Evolutionary conservation across 2,888 invertebrate species (phyloP), one percentile per base, ranked within the genome.

Genomic region (Metellina segmentata): DNA sequence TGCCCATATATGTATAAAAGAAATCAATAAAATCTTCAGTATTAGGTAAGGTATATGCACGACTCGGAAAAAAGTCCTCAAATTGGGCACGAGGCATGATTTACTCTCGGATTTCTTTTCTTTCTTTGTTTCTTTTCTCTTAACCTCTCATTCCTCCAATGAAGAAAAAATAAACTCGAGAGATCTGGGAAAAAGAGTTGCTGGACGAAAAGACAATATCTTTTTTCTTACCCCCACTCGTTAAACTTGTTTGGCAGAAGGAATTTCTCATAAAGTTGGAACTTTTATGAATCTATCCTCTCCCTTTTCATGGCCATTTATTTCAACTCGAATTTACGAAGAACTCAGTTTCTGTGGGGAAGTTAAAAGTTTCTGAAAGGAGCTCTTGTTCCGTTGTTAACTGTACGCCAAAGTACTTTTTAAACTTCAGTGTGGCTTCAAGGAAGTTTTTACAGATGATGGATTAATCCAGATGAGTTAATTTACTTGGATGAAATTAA

Each of bases 241-340:
- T 86, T 86, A 86, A 86, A 86, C 77, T 78, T 77, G 77, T 86
- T 61, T 86, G 77, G 70, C 69, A 78, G 77, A 86, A 70, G 77
- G 78, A 78, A 51, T 34, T 79, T 61, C n/a, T 69, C 48, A 16
- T 79, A 49, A 82, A 70, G 51, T 71, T 82, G 49, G 81, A 82
- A 82, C 81, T 82, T 79, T 81, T 82, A 82, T 82, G 81, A 82
- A 71, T 82, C 19, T 69, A 34, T 7, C 8, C 61, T 61, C 61
- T 61, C 61, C 20, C 79, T 69, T 51, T 79, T 79, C 79, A 79
- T 79, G 79, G 79, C 61, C 79, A 79, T 61, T 79, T 79, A 79
- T 61, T 79, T 79, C 20, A 79, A 16, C 13, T 7, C 13, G 61
- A 61, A 16, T 61, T 61, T 61, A 61, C 61, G 61, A 16, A 61